These are phyloP conservation scores for Halocynthia roretzi DNA, from an alignment of 23 tunicate species.

Conservation along the genomic window DNA sequence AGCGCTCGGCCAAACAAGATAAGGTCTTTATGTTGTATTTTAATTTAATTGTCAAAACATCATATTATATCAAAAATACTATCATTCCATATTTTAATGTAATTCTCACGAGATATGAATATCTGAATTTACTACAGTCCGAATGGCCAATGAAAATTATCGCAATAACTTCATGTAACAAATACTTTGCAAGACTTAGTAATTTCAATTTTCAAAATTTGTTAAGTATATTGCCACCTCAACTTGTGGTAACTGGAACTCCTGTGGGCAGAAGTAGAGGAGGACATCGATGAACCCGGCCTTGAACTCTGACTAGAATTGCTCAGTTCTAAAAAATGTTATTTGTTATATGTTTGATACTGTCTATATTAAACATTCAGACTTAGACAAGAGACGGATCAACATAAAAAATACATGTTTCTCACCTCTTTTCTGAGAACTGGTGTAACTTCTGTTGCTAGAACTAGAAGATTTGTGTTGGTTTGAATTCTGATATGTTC, in stretches of 20 bases:
- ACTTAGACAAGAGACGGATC: background rate
- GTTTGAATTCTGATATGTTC: background rate
- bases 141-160: no score
- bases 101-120: background rate
- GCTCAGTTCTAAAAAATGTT: background rate
- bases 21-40: no score
- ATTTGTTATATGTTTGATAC: no score
- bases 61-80: background rate
- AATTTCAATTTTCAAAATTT: no score
- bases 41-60: background rate
- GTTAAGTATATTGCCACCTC: no score
- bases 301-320: background rate
- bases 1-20: no score
- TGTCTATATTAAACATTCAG: background rate
- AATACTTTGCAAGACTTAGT: no score
- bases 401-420: background rate
- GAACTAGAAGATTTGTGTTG: constrained; percentile 1
- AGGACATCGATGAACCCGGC: no score
- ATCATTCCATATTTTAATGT: background rate
- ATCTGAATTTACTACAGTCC: background rate
- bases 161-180: no score
- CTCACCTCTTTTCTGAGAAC: background rate
- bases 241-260: no score
- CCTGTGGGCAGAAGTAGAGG: no score
- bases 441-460: background rate